Evolutionary conservation across 1,140 invertebrate species (phyloP).

Genomic region (Bilobella aurantiaca): DNA sequence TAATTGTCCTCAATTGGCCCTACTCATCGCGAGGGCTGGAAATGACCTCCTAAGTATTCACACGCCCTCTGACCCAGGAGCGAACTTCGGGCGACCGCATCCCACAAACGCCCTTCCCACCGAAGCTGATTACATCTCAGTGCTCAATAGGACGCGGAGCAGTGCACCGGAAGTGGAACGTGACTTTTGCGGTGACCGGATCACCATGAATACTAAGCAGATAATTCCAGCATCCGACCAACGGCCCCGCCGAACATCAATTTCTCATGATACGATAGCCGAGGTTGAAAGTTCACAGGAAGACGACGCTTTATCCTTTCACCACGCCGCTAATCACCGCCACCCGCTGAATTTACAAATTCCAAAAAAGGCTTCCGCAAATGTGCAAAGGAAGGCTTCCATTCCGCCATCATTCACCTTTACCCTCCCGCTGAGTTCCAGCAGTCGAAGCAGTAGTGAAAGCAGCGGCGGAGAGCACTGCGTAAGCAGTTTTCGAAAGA

Average conservation of each 20-base stretch:
- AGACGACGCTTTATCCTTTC: background rate
- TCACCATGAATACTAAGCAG: background rate
- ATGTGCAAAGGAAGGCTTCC: slow-evolving; percentile 3
- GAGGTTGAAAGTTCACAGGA: slow-evolving; percentile 9
- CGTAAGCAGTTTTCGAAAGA: background rate
- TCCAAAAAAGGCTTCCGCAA: background rate
- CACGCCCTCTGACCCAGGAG: background rate
- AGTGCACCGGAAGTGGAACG: background rate
- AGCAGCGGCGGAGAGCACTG: no score
- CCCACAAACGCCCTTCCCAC: background rate
- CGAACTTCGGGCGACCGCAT: background rate
- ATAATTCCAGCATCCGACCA: background rate
- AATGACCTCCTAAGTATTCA: background rate
- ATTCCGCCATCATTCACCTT: slow-evolving; percentile 12
- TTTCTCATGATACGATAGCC: slow-evolving; percentile 25
- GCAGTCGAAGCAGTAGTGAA: background rate
- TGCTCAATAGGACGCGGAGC: background rate
- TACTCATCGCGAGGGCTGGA: slow-evolving; percentile 41
- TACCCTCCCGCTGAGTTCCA: background rate
- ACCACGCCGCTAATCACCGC: no score
- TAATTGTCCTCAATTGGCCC: slow-evolving; percentile 41
- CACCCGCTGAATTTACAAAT: background rate
- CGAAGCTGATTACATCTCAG: background rate
- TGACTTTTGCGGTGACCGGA: background rate
- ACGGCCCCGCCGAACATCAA: background rate